Percentiles rank a stretch among this genome's conserved stretches.
These are phyloP conservation scores for Macaria notata DNA, from an alignment of 2,888 invertebrate species.

Conservation along the genomic window DNA sequence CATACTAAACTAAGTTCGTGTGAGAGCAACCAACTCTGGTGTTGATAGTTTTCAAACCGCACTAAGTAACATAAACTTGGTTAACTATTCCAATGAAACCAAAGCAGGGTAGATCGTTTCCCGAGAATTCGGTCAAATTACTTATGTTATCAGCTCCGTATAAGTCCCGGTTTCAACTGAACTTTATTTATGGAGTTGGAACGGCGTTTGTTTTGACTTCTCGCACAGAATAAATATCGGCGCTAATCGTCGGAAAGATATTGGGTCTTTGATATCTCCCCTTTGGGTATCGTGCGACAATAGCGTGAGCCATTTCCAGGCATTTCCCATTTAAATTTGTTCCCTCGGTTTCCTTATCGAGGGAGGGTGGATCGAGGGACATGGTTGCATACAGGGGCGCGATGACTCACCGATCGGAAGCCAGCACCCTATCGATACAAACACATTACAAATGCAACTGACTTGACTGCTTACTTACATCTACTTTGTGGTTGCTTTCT, in stretches of 20 bases:
- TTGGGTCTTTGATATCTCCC: slow-evolving; percentile 66
- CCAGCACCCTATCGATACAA: slow-evolving; percentile 18
- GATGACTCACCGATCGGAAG: slow-evolving; percentile 46
- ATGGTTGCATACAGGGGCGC: slow-evolving; percentile 43
- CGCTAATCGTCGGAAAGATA: slow-evolving; percentile 67
- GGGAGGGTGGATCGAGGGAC: slow-evolving; percentile 46
- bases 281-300: slow-evolving; percentile 67
- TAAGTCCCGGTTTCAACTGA: slow-evolving; percentile 32
- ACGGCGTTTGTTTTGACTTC: slow-evolving; percentile 63
- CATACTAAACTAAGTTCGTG: too few species aligned
- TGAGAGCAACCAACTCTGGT: too few species aligned
- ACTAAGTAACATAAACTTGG: slow-evolving; percentile 9
- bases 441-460: neutral
- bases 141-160: slow-evolving; percentile 28
- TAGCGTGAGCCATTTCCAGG: slow-evolving; percentile 76
- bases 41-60: too few species aligned
- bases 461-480: neutral
- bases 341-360: slow-evolving; percentile 71
- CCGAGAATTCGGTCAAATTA: slow-evolving; percentile 26
- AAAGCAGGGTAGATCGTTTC: slow-evolving; percentile 15
- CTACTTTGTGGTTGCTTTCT: too few species aligned
- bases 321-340: slow-evolving; percentile 76
- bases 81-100: slow-evolving; percentile 19
- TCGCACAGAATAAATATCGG: slow-evolving; percentile 69
- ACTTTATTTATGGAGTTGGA: slow-evolving; percentile 39